phyloP scores from a whole-genome alignment of 2,888 invertebrate genomes.

The Drosophila greeni region DNA sequence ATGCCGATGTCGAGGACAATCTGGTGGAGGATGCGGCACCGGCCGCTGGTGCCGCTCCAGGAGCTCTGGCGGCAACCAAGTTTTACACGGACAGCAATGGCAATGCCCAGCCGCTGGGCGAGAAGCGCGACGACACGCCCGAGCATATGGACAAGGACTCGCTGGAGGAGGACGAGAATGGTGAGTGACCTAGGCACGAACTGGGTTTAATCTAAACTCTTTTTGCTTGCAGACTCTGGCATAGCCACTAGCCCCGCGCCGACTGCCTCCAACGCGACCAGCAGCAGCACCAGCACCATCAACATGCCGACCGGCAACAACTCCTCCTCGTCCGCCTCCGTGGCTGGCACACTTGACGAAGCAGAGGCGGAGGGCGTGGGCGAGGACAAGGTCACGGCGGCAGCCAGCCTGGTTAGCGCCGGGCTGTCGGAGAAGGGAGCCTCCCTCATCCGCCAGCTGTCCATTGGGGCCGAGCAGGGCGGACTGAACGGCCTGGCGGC shows the following conservation, averaged over 20 bases:
- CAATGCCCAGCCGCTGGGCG: slow-evolving; percentile 75
- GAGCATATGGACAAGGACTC: slow-evolving; percentile 81
- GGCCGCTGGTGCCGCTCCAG: slow-evolving; percentile 18
- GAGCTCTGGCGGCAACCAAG: slow-evolving; percentile 22
- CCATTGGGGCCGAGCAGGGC: slow-evolving; percentile 35
- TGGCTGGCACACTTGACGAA: slow-evolving; percentile 4
- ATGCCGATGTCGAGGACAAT: slow-evolving; percentile 90
- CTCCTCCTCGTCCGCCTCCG: slow-evolving; percentile 4
- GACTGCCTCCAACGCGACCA: slow-evolving; percentile 21
- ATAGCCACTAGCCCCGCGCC: slow-evolving; percentile 78
- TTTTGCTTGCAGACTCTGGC: slow-evolving; percentile 73
- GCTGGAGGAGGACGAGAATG: slow-evolving; percentile 80
- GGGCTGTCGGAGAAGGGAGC: slow-evolving; percentile 77
- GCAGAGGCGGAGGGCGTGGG: too few relatives aligned
- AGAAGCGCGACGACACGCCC: slow-evolving; percentile 81
- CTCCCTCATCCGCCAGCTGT: slow-evolving; percentile 70
- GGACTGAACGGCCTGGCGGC: slow-evolving; percentile 1
- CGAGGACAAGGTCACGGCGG: slow-evolving; percentile 14
- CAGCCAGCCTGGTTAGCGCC: slow-evolving; percentile 70
- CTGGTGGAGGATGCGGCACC: slow-evolving; percentile 80
- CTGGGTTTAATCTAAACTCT: background rate
- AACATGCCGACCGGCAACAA: slow-evolving; percentile 3
- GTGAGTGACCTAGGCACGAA: too few relatives aligned
- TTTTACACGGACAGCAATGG: slow-evolving; percentile 76
- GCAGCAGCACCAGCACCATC: slow-evolving; percentile 12